These are phyloP conservation scores for Tyrannus savana DNA, from an alignment of 2,113 vertebrate genomes.

Conservation along the genomic window DNA sequence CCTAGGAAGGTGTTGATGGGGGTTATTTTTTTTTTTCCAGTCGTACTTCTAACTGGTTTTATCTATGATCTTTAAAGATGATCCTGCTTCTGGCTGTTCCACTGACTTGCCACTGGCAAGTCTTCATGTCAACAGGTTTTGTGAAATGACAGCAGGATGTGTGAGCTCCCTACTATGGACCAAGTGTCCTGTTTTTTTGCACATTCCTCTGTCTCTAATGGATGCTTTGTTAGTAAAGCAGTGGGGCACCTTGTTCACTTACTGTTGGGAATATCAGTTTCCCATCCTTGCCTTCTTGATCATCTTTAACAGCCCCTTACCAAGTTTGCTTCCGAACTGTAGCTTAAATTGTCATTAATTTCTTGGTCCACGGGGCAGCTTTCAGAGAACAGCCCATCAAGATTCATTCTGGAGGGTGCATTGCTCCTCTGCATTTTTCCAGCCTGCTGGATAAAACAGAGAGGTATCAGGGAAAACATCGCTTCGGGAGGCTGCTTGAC, in stretches of 20 bases:
- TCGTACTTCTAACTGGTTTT: not conserved
- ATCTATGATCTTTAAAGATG: not conserved
- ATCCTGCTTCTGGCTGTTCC: not conserved
- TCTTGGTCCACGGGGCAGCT: not conserved
- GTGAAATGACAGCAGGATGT: not conserved
- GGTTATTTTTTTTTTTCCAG: not conserved
- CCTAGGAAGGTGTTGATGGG: not conserved
- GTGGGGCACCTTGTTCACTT: not conserved
- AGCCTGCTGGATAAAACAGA: not conserved
- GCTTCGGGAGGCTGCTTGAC: accelerated
- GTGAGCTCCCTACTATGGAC: not conserved
- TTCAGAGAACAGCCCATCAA: not conserved
- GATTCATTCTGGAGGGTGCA: not conserved
- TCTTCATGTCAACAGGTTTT: not conserved
- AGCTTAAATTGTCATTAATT: not conserved
- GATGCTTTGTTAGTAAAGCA: not conserved
- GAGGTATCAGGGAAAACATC: not conserved
- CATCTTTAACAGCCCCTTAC: not conserved
- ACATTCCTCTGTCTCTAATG: not conserved
- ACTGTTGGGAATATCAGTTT: not conserved
- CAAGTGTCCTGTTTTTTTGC: not conserved
- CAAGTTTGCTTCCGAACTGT: not conserved
- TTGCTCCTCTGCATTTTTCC: not conserved
- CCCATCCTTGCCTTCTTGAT: not conserved
- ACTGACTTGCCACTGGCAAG: not conserved